Evolutionary conservation across 2,113 vertebrate genomes (phyloP).

Genomic region (Ahaetulla prasina): DNA sequence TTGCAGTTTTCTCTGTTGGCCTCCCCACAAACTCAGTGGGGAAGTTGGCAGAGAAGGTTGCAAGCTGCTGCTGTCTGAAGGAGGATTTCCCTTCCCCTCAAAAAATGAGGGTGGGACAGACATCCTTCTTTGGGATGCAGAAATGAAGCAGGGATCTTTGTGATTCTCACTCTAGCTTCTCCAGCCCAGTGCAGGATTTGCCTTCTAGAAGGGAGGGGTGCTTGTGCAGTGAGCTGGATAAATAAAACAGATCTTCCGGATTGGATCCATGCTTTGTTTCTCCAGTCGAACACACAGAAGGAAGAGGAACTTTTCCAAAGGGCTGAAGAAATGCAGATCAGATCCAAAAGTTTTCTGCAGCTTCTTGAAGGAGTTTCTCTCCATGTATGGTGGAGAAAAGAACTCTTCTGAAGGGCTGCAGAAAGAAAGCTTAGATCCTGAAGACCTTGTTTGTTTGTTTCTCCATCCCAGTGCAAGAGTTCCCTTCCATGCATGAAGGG

Average conservation of each 20-base stretch:
- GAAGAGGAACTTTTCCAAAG: not conserved
- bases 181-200: not conserved
- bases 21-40: not conserved
- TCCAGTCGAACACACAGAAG: not conserved
- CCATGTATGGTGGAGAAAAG: not conserved
- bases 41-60: not conserved
- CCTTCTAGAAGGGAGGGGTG: not conserved
- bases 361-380: not conserved
- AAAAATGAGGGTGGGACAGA: not conserved
- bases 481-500: not conserved
- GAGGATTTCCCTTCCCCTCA: not conserved
- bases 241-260: not conserved
- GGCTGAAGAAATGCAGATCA: not conserved
- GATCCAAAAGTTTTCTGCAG: not conserved
- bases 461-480: not conserved
- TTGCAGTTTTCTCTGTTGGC: not conserved
- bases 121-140: not conserved
- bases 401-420: not conserved
- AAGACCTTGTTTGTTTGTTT: not conserved
- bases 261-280: not conserved
- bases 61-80: not conserved
- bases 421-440: not conserved
- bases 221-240: not conserved
- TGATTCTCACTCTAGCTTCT: not conserved
- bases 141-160: not conserved